Conservation (phyloP, 2,113 vertebrate genomes). For the Pseudopodoces humilis region DNA sequence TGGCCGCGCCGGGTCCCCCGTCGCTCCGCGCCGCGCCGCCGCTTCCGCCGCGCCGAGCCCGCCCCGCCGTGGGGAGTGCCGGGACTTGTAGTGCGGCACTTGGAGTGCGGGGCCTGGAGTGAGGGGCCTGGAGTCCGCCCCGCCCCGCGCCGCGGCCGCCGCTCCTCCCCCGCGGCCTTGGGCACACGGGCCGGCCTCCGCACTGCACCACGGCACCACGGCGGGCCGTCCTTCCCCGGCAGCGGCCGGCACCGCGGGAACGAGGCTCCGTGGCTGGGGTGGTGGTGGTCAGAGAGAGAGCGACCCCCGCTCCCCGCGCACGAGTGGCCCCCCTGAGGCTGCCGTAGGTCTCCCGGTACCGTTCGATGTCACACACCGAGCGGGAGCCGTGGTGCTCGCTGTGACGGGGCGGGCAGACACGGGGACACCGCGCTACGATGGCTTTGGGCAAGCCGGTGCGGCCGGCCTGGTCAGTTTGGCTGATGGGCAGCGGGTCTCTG, state of each 20-base stretch:
- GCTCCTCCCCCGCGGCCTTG: no score
- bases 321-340: no score
- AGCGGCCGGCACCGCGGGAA: neutral
- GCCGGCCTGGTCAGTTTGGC: neutral
- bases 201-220: neutral
- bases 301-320: no score
- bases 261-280: neutral
- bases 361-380: neutral
- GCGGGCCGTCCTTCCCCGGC: neutral
- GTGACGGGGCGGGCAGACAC: neutral
- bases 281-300: neutral
- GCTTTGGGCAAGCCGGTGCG: neutral
- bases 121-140: neutral
- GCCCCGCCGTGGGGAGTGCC: neutral
- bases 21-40: neutral
- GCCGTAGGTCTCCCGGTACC: neutral
- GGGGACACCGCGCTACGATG: neutral
- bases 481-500: neutral
- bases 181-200: no score
- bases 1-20: neutral
- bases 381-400: neutral
- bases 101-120: no score
- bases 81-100: neutral
- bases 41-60: neutral
- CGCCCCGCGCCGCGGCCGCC: neutral